phyloP scores from a whole-genome alignment of 2,113 vertebrate species.

The Muntiacus reevesi region DNA sequence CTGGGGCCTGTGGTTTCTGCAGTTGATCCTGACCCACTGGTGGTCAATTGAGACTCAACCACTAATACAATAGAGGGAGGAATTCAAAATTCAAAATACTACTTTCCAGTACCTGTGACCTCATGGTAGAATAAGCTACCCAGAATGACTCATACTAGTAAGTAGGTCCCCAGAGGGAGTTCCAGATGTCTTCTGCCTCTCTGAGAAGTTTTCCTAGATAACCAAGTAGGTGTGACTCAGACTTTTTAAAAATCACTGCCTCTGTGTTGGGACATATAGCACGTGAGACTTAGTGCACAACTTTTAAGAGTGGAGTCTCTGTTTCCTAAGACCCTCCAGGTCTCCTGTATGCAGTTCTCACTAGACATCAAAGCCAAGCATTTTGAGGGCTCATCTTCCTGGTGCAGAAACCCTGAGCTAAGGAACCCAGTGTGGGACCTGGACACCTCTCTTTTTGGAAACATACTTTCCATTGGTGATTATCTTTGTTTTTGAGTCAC shows the following conservation, averaged over 20 bases:
- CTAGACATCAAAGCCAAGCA: neutral
- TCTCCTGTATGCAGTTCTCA: neutral
- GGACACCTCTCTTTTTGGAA: neutral
- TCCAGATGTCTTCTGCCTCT: neutral
- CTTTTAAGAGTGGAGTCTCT: neutral
- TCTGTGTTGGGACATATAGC: neutral
- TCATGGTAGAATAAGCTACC: neutral
- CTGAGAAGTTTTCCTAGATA: neutral
- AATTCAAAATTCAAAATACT: neutral
- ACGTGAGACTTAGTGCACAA: neutral
- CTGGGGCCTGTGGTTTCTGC: neutral
- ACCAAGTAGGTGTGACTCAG: neutral
- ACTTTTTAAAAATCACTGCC: neutral
- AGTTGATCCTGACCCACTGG: neutral
- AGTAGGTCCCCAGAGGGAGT: neutral
- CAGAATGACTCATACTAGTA: neutral
- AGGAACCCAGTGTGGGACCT: neutral
- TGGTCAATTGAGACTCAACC: neutral
- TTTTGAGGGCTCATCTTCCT: neutral
- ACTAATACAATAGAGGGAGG: neutral
- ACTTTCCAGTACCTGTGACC: neutral
- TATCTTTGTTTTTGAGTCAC: neutral
- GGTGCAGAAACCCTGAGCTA: neutral
- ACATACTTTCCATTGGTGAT: neutral
- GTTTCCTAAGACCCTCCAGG: neutral